Percentiles rank a stretch among this genome's conserved stretches.
Evolutionary conservation across 1,140 invertebrate species (phyloP).

Genomic region (Cotesia vestalis): DNA sequence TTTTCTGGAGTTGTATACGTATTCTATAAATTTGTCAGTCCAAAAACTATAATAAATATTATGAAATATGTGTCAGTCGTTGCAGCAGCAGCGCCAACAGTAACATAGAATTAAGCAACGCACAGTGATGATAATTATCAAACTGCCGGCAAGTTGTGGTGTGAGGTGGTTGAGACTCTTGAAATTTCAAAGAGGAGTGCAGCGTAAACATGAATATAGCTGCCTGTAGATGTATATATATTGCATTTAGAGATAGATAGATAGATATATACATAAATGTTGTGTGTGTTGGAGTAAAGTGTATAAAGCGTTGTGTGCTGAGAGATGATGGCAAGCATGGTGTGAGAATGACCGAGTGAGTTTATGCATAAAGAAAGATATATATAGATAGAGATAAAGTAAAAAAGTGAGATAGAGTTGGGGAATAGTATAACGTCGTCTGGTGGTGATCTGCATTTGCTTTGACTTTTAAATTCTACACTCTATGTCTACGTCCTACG

Average conservation of each 20-base stretch:
- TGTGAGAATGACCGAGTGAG: constrained; percentile 19
- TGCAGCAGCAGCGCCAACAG: no score
- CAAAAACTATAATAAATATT: no score
- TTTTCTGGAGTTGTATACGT: no score
- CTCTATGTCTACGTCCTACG: constrained; percentile 7
- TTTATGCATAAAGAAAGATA: not conserved
- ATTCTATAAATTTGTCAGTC: no score
- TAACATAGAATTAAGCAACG: no score
- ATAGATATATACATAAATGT: no score
- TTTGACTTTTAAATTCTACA: constrained; percentile 35
- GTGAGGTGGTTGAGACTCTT: constrained; percentile 23
- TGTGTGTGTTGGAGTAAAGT: not conserved
- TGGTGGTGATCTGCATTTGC: constrained; percentile 33
- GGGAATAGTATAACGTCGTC: constrained; percentile 16
- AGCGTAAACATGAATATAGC: constrained; percentile 13
- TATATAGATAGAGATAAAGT: constrained; percentile 16
- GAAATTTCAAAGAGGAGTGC: constrained; percentile 16
- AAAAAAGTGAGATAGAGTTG: constrained; percentile 1
- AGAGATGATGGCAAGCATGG: constrained; percentile 12
- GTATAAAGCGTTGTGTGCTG: constrained; percentile 20
- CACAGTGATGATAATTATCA: not conserved
- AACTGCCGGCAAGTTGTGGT: not conserved
- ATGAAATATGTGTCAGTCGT: no score
- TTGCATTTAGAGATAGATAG: no score
- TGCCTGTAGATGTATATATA: no score